Conservation (phyloP, 1,140 invertebrate species). For the Drosophila parvula region DNA sequence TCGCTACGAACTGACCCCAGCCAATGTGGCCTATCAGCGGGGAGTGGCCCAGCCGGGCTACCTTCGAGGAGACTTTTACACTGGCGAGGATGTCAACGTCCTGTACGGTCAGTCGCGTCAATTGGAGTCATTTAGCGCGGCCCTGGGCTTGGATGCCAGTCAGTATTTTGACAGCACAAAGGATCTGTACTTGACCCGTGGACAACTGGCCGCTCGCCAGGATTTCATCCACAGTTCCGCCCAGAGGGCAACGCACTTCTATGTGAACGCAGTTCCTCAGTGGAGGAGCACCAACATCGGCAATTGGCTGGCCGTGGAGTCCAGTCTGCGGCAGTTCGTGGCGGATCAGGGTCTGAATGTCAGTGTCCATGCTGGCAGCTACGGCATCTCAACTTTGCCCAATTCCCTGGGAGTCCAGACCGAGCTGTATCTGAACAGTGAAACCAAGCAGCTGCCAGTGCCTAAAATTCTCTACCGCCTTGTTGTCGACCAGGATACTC, state of each 20-base stretch:
- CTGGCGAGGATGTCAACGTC: conserved; percentile 61
- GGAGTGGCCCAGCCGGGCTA: conserved; percentile 70
- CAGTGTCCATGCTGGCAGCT: conserved; percentile 86
- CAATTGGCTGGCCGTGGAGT: conserved; percentile 86
- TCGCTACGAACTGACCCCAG: conserved; percentile 58
- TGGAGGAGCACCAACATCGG: conserved; percentile 88
- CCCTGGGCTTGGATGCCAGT: conserved; percentile 55
- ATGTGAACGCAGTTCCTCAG: conserved; percentile 87
- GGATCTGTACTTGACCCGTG: conserved; percentile 85
- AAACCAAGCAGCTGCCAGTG: conserved; percentile 84
- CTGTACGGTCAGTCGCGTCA: conserved; percentile 63
- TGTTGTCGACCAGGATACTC: conserved; percentile 84
- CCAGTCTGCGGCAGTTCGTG: conserved; percentile 82
- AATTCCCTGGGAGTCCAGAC: conserved; percentile 82
- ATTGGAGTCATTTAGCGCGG: conserved; percentile 27
- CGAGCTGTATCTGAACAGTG: conserved; percentile 84
- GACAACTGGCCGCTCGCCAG: conserved; percentile 87
- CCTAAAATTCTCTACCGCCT: conserved; percentile 86
- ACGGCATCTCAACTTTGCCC: conserved; percentile 84
- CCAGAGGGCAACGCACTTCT: conserved; percentile 87
- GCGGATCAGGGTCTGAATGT: conserved; percentile 77
- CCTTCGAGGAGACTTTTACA: conserved; percentile 63
- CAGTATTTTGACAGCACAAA: conserved; percentile 73
- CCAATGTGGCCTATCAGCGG: conserved; percentile 64
- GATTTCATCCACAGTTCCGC: conserved; percentile 87